A percentile compares a stretch with the other conserved stretches of the same genome.
Conservation (phyloP, 2,113 vertebrate genomes). For the Propithecus coquereli region DNA sequence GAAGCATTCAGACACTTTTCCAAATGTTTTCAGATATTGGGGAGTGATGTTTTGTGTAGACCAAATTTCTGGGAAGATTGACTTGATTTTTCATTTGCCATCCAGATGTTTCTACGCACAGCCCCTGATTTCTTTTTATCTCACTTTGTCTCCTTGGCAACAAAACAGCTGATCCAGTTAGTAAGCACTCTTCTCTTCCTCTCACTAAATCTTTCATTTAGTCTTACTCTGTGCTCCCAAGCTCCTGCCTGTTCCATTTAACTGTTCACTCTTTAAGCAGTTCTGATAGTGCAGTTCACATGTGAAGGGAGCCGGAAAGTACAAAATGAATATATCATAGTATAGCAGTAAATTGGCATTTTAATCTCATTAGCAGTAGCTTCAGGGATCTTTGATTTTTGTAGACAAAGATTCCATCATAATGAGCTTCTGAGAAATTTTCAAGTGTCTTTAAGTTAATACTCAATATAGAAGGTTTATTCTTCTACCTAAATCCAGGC, state of each 20-base stretch:
- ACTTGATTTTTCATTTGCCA: conserved; percentile 3
- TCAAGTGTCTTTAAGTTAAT: neutral
- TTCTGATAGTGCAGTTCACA: neutral
- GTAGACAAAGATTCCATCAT: neutral
- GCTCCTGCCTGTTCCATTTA: neutral
- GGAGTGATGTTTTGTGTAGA: neutral
- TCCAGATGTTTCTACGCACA: conserved; percentile 24
- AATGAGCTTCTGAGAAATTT: neutral
- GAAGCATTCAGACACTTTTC: neutral
- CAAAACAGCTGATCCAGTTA: neutral
- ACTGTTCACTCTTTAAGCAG: neutral
- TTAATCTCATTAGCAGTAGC: neutral
- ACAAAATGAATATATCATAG: neutral
- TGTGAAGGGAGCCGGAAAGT: neutral
- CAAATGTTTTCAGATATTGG: neutral
- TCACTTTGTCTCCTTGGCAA: neutral
- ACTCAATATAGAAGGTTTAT: neutral
- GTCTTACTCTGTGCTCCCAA: neutral
- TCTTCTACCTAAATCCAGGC: neutral
- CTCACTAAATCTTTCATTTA: neutral
- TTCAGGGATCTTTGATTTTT: neutral
- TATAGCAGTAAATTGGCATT: neutral
- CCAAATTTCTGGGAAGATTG: neutral
- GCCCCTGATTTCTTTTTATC: neutral
- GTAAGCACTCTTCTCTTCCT: neutral